phyloP scores from a whole-genome alignment of 1,140 invertebrate genomes.

The Leucophenga varia region DNA sequence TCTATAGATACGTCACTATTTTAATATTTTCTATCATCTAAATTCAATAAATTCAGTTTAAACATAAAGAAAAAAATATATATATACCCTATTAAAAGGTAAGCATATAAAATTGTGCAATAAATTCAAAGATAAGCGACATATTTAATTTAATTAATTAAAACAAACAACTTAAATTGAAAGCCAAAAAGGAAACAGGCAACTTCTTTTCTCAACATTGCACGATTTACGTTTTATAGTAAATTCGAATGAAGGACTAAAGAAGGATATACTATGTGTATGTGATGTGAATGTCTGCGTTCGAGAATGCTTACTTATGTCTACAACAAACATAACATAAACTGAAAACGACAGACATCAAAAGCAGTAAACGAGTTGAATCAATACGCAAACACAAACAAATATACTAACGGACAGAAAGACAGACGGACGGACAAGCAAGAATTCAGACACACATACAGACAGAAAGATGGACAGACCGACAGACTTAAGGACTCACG shows the following conservation, averaged over 20 bases:
- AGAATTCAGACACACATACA: conserved; percentile 7
- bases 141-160: conserved; percentile 44
- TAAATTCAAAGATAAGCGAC: no score
- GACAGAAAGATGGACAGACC: conserved; percentile 9
- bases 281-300: no score
- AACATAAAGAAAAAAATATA: no score
- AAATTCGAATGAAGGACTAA: conserved; percentile 37
- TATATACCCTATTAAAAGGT: no score
- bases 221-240: no score
- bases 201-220: background rate
- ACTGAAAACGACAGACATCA: conserved; percentile 35
- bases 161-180: conserved; percentile 48
- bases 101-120: no score
- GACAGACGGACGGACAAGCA: no score
- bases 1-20: no score
- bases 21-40: no score
- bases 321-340: background rate
- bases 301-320: conserved; percentile 9
- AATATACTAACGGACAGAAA: conserved; percentile 11
- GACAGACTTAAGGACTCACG: conserved; percentile 39
- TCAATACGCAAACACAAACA: conserved; percentile 19
- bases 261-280: no score
- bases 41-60: no score
- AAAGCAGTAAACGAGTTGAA: conserved; percentile 21
- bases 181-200: conserved; percentile 13